Conservation (phyloP, 2,797 vertebrate genomes). For the Amazona finschi region DNA sequence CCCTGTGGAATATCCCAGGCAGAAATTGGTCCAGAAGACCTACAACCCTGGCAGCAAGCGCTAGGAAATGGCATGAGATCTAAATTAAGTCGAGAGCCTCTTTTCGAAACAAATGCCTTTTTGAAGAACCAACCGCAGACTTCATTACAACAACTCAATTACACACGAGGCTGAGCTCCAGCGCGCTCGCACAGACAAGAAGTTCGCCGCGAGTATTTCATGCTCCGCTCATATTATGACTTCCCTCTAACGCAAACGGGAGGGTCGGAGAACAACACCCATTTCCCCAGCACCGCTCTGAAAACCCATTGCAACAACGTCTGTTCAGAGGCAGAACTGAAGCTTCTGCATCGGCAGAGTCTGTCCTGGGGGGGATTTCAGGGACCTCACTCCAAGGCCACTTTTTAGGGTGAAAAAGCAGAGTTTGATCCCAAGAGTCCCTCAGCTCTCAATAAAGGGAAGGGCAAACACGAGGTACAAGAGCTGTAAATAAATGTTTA, state of each 20-base stretch:
- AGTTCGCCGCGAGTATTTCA: background rate
- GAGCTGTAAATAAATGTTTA: background rate
- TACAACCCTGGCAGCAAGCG: background rate
- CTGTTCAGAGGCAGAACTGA: background rate
- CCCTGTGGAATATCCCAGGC: background rate
- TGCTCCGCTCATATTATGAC: background rate
- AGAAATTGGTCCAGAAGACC: background rate
- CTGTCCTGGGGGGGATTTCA: background rate
- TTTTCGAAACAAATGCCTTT: slow-evolving; percentile 54
- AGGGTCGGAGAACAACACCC: background rate
- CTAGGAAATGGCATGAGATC: slow-evolving; percentile 15
- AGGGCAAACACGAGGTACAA: rapidly evolving
- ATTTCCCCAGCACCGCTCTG: background rate
- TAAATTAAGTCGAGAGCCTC: slow-evolving; percentile 54
- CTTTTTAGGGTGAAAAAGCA: background rate
- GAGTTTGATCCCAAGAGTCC: background rate
- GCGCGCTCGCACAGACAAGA: background rate
- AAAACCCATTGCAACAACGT: background rate
- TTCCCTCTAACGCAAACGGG: background rate
- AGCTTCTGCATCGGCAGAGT: background rate
- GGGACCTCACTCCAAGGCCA: background rate
- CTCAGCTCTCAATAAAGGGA: background rate
- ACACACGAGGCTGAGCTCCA: slow-evolving; percentile 63
- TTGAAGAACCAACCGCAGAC: slow-evolving; percentile 12
- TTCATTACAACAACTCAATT: slow-evolving; percentile 70